These are phyloP conservation scores for Saccostrea echinata DNA, from an alignment of 1,140 invertebrate species.

Conservation along the genomic window DNA sequence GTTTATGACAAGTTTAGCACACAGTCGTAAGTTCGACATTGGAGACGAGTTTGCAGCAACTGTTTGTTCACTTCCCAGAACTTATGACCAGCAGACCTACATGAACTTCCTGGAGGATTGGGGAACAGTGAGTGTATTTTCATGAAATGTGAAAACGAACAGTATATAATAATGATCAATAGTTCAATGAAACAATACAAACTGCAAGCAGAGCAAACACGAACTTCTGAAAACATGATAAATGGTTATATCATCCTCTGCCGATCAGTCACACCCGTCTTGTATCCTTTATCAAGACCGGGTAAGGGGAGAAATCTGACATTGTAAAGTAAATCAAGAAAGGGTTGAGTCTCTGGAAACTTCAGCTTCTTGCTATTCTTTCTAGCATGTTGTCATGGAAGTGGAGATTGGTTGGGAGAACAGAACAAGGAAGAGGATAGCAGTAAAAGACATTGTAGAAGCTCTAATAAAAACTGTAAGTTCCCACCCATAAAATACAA, in stretches of 20 bases:
- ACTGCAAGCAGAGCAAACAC: too few species aligned
- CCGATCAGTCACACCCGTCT: too few species aligned
- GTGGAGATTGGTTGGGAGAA: neutral
- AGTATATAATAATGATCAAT: too few species aligned
- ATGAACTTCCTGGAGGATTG: constrained; percentile 14
- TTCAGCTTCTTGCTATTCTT: neutral
- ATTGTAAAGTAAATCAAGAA: neutral
- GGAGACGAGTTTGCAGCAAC: constrained; percentile 19
- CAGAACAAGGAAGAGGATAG: neutral
- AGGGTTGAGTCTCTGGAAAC: neutral
- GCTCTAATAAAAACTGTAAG: neutral
- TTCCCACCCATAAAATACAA: neutral
- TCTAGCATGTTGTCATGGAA: constrained; percentile 1
- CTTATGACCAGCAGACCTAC: constrained; percentile 1
- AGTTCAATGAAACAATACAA: too few species aligned
- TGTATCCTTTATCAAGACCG: too few species aligned
- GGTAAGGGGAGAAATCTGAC: too few species aligned
- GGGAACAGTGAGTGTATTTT: neutral
- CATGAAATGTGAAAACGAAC: too few species aligned
- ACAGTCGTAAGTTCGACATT: neutral
- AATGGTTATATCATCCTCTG: too few species aligned
- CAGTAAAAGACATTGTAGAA: neutral
- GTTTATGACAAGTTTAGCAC: neutral
- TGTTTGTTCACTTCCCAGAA: neutral
- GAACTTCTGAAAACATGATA: too few species aligned